phyloP scores from a whole-genome alignment of 2,888 invertebrate species.

The Dendrolimus houi region DNA sequence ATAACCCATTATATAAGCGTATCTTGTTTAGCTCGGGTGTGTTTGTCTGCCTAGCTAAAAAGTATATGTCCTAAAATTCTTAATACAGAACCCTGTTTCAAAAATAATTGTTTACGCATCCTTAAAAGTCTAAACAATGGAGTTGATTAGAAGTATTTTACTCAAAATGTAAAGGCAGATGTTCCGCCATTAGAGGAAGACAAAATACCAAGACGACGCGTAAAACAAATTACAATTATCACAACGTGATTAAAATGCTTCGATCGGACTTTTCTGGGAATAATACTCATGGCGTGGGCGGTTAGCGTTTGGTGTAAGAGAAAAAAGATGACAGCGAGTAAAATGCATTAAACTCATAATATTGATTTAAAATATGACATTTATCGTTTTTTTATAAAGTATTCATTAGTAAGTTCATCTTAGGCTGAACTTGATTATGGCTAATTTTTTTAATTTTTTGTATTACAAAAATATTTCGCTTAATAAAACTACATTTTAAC shows the following conservation, averaged over 20 bases:
- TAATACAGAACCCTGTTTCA: neutral
- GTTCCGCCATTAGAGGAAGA: slow-evolving; percentile 22
- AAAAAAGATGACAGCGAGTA: slow-evolving; percentile 11
- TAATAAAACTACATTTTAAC: too few relatives aligned
- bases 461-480: too few relatives aligned
- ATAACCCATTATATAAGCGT: too few relatives aligned
- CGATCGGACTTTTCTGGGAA: slow-evolving; percentile 56
- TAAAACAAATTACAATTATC: slow-evolving; percentile 49
- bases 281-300: slow-evolving; percentile 55
- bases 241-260: slow-evolving; percentile 47
- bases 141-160: neutral
- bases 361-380: too few relatives aligned
- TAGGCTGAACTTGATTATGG: too few relatives aligned
- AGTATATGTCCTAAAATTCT: neutral
- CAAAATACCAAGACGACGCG: slow-evolving; percentile 29
- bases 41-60: too few relatives aligned
- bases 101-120: neutral
- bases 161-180: neutral
- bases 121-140: neutral
- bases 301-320: slow-evolving; percentile 18
- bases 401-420: too few relatives aligned
- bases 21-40: too few relatives aligned
- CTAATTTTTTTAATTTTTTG: too few relatives aligned
- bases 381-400: too few relatives aligned
- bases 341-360: too few relatives aligned